Base-by-base conservation (phyloP, 1,140 invertebrate genomes). In the Psilanteris sp. region DNA sequence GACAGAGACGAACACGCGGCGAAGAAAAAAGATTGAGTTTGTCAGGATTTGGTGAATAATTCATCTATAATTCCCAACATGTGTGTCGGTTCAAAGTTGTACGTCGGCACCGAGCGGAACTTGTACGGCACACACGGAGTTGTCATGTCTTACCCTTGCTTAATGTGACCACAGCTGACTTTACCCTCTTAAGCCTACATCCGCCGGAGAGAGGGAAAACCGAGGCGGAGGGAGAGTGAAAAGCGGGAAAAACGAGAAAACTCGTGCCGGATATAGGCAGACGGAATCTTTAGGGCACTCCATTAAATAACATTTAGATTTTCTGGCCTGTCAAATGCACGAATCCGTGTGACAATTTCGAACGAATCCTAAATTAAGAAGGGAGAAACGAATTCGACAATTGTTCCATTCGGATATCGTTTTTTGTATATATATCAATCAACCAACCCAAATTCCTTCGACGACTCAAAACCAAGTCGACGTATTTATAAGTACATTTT, bases 1-100 rank as follows among this genome's bases (percentile, higher is more conserved):
- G n/a, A n/a, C n/a, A n/a, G n/a, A 31, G 41, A 14, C 14, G 43
- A 26, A 32, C 22, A 6, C 11, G 24, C 14, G 15, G 36, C n/a
- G 11, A 14, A 14, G 20, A 34, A 44, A 32, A 20, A 24, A 24
- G 10, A 43, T 9, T 7, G 29, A 29, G 57, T 27, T 37, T 16
- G 55, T 36, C 29, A 9, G 4, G 32, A 39, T 29, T 48, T 37
- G 3, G 34, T 62, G 43, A 62, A 62, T 62, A 48, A 62, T 62
- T 48, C 15, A 48, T 48, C 57, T 14, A 48, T 39, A 48, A 39
- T 37, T 48, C 18, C 57, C 31, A 62, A 62, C 57, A 62, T 44
- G 34, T 62, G 43, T 22, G 41, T 29, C 57, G 15, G 32, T 22
- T 62, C 41, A 36, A 59, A 62, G 32, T 62, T 62, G 48, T 48